These are phyloP conservation scores for Tiliacea citrago DNA, from an alignment of 2,888 invertebrate species.

Conservation along the genomic window DNA sequence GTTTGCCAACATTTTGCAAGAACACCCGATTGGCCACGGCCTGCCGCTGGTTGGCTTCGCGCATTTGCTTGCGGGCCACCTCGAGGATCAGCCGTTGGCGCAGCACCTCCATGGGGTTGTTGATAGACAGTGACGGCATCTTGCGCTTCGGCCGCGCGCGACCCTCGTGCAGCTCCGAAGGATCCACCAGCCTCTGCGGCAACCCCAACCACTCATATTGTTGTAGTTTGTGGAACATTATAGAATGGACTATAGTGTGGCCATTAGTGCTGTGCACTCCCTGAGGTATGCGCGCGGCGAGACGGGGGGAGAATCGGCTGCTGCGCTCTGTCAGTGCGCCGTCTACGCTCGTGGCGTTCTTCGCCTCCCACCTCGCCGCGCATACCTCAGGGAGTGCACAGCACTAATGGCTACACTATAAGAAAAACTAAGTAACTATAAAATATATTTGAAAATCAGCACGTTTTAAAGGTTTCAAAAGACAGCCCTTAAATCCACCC, in stretches of 20 bases:
- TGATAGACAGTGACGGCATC: conserved; percentile 95
- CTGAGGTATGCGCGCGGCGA: no score
- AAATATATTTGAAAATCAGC: neutral
- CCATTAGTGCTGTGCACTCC: no score
- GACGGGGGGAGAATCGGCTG: no score
- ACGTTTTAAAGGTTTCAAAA: neutral
- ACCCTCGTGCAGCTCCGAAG: conserved; percentile 73
- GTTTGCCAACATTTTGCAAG: conserved; percentile 94
- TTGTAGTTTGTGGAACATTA: conserved; percentile 35
- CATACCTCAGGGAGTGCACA: no score
- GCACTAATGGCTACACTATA: no score
- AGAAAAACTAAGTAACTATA: neutral
- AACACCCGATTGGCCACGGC: conserved; percentile 94
- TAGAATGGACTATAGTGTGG: neutral
- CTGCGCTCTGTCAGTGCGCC: no score
- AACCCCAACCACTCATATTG: conserved; percentile 55
- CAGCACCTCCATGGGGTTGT: conserved; percentile 96
- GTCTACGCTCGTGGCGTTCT: no score
- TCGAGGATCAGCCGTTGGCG: conserved; percentile 95
- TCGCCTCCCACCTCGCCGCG: no score
- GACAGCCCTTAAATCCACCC: neutral
- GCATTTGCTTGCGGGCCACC: conserved; percentile 95
- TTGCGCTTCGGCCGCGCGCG: conserved; percentile 90
- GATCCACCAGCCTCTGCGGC: conserved; percentile 76
- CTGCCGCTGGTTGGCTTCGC: conserved; percentile 93